phyloP scores from a whole-genome alignment of 2,888 invertebrate genomes.

The Dendrolimus houi region DNA sequence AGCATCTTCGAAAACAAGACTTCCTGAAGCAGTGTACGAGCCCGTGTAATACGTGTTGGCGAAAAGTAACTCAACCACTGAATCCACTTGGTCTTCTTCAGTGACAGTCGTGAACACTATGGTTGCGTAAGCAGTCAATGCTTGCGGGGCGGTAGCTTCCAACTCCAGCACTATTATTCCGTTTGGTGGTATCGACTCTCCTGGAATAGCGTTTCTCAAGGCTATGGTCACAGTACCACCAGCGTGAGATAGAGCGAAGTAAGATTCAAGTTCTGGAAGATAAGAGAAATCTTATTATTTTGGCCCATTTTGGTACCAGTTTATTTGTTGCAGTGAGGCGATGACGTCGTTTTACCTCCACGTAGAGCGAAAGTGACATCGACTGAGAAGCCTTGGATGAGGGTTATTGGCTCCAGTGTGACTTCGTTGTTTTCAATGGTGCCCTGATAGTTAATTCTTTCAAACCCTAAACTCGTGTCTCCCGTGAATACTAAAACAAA shows the following conservation, averaged over 20 bases:
- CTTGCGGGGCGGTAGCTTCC: background rate
- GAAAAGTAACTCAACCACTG: background rate
- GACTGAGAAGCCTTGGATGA: slow-evolving; percentile 7
- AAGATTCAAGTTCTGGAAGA: background rate
- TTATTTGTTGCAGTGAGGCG: background rate
- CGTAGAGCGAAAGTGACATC: background rate
- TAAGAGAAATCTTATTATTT: background rate
- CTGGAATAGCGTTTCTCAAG: background rate
- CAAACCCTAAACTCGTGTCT: slow-evolving; percentile 14
- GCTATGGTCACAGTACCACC: background rate
- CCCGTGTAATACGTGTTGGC: slow-evolving; percentile 14
- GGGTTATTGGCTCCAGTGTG: slow-evolving; percentile 9
- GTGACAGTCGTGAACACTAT: background rate
- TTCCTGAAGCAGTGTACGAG: slow-evolving; percentile 9
- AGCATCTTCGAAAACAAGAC: slow-evolving; percentile 10
- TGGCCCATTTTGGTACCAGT: background rate
- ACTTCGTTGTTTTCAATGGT: slow-evolving; percentile 7
- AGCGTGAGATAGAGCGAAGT: background rate
- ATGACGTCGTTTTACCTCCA: background rate
- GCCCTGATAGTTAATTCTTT: slow-evolving; percentile 15
- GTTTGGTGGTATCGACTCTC: background rate
- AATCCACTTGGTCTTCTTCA: background rate
- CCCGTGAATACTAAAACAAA: slow-evolving; percentile 9
- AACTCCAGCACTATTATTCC: background rate
- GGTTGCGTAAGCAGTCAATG: background rate